phyloP scores from a whole-genome alignment of 2,113 vertebrate species.

The Nicator chloris region DNA sequence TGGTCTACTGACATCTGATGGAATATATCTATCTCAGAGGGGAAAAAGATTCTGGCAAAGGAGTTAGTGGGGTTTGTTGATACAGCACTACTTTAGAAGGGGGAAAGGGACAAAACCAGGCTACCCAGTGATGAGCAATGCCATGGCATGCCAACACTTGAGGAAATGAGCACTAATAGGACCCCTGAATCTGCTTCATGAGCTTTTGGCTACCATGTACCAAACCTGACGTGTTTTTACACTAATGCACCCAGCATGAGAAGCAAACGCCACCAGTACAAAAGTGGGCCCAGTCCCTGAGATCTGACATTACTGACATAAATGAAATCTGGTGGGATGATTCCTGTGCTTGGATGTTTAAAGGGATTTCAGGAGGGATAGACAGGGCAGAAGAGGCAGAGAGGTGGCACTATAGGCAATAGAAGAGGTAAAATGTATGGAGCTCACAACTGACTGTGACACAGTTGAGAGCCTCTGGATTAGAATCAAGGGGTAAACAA shows the following conservation, averaged over 20 bases:
- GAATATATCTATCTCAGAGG: not conserved
- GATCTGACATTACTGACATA: not conserved
- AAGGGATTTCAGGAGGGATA: not conserved
- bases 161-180: not conserved
- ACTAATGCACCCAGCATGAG: not conserved
- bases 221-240: not conserved
- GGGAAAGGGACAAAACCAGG: not conserved
- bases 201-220: not conserved
- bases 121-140: not conserved
- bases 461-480: not conserved
- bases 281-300: not conserved
- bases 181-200: not conserved
- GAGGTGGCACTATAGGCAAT: too few species aligned
- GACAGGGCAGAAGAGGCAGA: not conserved
- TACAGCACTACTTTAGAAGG: too few species aligned
- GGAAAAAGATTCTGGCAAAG: not conserved
- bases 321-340: not conserved
- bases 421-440: not conserved
- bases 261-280: rapidly evolving
- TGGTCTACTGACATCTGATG: too few species aligned
- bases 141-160: not conserved
- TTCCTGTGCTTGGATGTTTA: not conserved
- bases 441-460: not conserved
- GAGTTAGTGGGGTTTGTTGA: rapidly evolving
- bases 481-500: not conserved